Percentiles rank a stretch among this genome's conserved stretches.
Conservation (phyloP, 2,113 vertebrate species). For the Glaucomys volans region DNA sequence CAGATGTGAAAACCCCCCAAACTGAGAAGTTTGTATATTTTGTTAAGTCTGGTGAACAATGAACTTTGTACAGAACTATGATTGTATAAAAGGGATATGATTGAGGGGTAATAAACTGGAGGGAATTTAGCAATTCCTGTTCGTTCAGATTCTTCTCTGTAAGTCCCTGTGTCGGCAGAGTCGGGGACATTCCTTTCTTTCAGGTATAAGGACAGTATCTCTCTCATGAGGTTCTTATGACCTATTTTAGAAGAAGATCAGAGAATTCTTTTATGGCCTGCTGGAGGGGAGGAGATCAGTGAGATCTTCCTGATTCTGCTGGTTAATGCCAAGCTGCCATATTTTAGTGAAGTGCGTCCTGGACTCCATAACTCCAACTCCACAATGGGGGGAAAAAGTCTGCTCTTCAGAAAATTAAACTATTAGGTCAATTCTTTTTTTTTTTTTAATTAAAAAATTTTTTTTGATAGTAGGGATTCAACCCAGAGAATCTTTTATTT, state of each 20-base stretch:
- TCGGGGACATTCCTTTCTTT: background rate
- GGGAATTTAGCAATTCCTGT: background rate
- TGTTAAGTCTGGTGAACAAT: background rate
- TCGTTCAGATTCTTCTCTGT: background rate
- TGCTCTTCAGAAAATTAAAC: background rate
- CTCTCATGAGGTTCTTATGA: background rate
- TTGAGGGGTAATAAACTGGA: background rate
- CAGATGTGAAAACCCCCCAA: background rate
- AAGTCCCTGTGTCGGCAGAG: background rate
- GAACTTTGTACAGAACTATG: background rate
- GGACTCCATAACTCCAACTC: background rate
- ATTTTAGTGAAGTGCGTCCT: background rate
- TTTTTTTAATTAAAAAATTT: too few relatives aligned
- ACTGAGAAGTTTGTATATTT: background rate
- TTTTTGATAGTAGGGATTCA: too few relatives aligned
- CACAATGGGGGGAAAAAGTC: background rate
- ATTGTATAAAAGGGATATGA: background rate
- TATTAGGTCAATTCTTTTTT: background rate
- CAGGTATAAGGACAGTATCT: background rate
- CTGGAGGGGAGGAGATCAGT: background rate
- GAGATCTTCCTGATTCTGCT: background rate
- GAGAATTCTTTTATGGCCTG: background rate
- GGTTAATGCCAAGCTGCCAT: background rate
- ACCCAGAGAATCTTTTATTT: too few relatives aligned
- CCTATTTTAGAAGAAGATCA: background rate